phyloP scores from a whole-genome alignment of 2,113 vertebrate genomes.

The Hemicordylus capensis region DNA sequence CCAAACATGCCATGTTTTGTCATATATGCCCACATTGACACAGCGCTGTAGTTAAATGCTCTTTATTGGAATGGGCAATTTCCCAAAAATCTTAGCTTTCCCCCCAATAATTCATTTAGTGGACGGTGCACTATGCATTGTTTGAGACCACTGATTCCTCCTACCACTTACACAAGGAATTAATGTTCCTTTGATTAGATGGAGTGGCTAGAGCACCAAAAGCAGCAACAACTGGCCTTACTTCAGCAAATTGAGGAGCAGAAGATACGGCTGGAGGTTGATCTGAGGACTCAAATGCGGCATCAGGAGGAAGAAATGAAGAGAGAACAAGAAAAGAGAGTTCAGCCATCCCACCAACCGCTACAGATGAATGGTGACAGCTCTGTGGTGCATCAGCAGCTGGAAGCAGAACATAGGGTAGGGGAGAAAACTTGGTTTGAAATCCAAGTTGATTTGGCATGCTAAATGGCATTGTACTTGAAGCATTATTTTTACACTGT shows the following conservation, averaged over 20 bases:
- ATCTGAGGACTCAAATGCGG: slow-evolving; percentile 67
- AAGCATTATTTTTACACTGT: background rate
- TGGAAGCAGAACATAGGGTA: slow-evolving; percentile 51
- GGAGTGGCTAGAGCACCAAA: slow-evolving; percentile 83
- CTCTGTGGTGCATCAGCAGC: background rate
- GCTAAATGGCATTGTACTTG: background rate
- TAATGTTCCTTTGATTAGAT: slow-evolving; percentile 74
- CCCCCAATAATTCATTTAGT: background rate
- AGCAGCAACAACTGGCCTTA: slow-evolving; percentile 83
- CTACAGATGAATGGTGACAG: background rate
- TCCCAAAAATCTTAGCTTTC: background rate
- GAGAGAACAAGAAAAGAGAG: slow-evolving; percentile 42
- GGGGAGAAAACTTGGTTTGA: slow-evolving; percentile 2
- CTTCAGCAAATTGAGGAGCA: slow-evolving; percentile 87
- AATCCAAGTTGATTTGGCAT: background rate
- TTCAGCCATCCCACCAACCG: slow-evolving; percentile 22
- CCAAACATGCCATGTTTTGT: background rate
- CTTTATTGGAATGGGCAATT: too few relatives aligned
- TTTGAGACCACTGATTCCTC: background rate
- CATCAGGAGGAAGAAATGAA: slow-evolving; percentile 70
- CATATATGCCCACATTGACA: background rate
- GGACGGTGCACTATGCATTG: background rate
- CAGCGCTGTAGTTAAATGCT: background rate
- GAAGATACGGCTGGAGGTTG: slow-evolving; percentile 78
- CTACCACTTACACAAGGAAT: background rate